Percentiles rank a stretch among this genome's conserved stretches.
phyloP scores from a whole-genome alignment of 1,140 invertebrate genomes.

The Periplaneta americana region DNA sequence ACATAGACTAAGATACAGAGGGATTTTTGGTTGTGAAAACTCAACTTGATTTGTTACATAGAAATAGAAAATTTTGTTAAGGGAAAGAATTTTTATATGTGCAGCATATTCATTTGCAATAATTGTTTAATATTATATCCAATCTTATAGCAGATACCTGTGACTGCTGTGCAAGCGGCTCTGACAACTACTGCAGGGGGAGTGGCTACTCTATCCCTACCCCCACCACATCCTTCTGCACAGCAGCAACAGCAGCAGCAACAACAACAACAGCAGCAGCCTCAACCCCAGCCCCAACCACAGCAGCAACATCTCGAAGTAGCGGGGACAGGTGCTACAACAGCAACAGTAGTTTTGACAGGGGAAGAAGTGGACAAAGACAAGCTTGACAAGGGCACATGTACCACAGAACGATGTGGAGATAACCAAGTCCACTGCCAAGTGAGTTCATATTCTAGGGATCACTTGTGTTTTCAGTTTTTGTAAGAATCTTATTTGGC shows the following conservation, averaged over 20 bases:
- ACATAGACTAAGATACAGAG: too few species aligned
- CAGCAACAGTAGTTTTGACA: background rate
- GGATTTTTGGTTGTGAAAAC: too few species aligned
- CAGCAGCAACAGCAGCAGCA: background rate
- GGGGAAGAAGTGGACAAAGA: conserved; percentile 36
- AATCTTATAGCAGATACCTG: conserved; percentile 15
- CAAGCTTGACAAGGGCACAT: conserved; percentile 38
- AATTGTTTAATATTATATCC: background rate
- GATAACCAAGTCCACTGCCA: conserved; percentile 37
- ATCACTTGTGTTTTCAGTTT: too few species aligned
- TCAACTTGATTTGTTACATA: too few species aligned
- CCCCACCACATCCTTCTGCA: background rate
- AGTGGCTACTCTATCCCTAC: conserved; percentile 17
- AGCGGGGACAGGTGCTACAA: background rate
- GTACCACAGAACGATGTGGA: conserved; percentile 27
- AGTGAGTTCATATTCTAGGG: conserved; percentile 19
- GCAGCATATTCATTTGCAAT: too few species aligned
- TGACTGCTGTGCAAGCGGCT: conserved; percentile 1
- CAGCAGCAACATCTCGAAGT: conserved; percentile 7
- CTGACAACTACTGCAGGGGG: conserved; percentile 10
- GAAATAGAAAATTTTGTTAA: too few species aligned
- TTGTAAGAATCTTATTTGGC: too few species aligned
- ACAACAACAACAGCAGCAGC: background rate
- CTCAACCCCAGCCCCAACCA: background rate
- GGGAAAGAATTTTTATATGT: too few species aligned